Evolutionary conservation across 2,113 vertebrate species (phyloP), one percentile per base, ranked within the genome.

Genomic region (Ameiurus melas): DNA sequence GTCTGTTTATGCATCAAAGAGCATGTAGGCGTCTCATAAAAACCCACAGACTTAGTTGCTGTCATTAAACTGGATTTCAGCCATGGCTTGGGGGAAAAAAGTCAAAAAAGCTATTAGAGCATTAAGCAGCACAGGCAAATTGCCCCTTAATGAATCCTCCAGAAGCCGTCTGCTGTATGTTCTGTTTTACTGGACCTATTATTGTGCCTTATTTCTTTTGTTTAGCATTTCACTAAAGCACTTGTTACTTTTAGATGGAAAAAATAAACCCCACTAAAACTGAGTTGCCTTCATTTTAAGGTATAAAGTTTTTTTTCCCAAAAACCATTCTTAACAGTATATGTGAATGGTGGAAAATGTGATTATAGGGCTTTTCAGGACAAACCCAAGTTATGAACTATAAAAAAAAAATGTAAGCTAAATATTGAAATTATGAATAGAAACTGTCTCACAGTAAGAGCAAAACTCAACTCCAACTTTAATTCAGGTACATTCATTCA

Each of bases 11-110:
- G 90, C 90, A 89, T 89, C 83, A 91, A 89, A 90, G 87, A 85
- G 83, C 79, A 89, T 86, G 89, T 90, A 87, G 90, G 90, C 62
- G 89, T 89, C 88, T 87, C 68, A 87, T 89, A 86, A 88, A 91
- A 83, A 27, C 53, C 39, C 66, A 86, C 73, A 64, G 68, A 87
- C 85, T 89, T 86, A 83, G 89, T 91, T 90, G 85, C 87, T 90
- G 87, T 89, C 90, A 91, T 89, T 91, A 83, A 89, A 91, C 84
- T 91, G 87, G 85, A 90, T 90, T 91, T 89, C 79, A 89, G 88
- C 87, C 90, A 90, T 83, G 30, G 75, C 39, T 64, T 0, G 19
- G 12, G 25, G 64, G 85, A 47, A 64, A 79, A 58, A 71, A 68
- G 57, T 91, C 64, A 87, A 86, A 87, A 88, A 79, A 87, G 85